Percentiles rank a stretch among this genome's conserved stretches.
These are phyloP conservation scores for Megalurothrips usitatus DNA, from an alignment of 2,888 invertebrate species.

Conservation along the genomic window DNA sequence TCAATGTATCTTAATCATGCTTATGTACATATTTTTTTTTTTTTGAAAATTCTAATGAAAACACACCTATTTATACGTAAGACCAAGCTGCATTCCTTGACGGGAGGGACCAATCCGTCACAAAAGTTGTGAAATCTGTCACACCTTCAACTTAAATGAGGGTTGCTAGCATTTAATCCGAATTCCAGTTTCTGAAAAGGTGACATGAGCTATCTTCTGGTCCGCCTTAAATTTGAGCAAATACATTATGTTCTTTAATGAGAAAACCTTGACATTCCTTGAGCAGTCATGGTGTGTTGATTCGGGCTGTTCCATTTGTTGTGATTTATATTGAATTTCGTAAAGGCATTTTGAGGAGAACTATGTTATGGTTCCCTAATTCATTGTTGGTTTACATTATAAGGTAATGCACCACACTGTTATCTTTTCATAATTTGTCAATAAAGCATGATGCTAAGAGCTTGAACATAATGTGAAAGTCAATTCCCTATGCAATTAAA, in stretches of 20 bases:
- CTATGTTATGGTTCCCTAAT: background rate
- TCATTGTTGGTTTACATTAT: background rate
- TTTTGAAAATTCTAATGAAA: background rate
- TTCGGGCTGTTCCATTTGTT: background rate
- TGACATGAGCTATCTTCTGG: background rate
- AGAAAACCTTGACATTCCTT: background rate
- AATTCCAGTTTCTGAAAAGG: background rate
- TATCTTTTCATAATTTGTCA: background rate
- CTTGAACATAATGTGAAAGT: background rate
- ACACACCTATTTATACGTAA: background rate
- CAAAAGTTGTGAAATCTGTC: background rate
- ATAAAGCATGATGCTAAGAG: background rate
- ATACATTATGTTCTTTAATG: background rate
- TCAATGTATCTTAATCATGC: background rate
- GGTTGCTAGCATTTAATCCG: background rate
- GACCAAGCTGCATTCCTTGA: background rate
- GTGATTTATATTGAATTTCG: too few relatives aligned
- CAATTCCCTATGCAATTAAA: background rate
- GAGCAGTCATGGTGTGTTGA: background rate
- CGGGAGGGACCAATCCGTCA: constrained; percentile 21
- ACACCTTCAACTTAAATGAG: background rate
- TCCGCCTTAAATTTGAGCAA: background rate
- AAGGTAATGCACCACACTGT: background rate
- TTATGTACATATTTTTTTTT: constrained; percentile 4
- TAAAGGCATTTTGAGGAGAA: background rate